A percentile compares a stretch with the other conserved stretches of the same genome.
Evolutionary conservation across 2,113 vertebrate species (phyloP).

Genomic region (Ictalurus punctatus): DNA sequence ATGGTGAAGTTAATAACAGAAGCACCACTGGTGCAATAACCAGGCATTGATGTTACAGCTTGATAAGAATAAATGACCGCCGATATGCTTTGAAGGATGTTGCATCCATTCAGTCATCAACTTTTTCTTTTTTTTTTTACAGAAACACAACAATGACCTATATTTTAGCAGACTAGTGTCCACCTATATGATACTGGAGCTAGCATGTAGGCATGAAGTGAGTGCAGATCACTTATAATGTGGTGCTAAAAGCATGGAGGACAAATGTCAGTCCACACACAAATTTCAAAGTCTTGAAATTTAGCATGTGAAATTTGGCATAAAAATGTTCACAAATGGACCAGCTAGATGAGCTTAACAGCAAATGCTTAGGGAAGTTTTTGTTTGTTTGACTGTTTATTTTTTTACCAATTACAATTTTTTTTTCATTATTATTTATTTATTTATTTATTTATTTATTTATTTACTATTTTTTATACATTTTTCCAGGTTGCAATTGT

Average conservation of each 20-base stretch:
- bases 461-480: neutral
- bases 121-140: constrained; percentile 6
- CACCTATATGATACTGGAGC: constrained; percentile 14
- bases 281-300: neutral
- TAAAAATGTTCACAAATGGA: neutral
- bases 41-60: constrained; percentile 55
- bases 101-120: constrained; percentile 28
- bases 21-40: constrained; percentile 63
- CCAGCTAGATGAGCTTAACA: neutral
- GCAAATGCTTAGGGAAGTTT: neutral
- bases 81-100: constrained; percentile 43
- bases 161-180: constrained; percentile 41
- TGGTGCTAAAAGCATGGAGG: constrained; percentile 17
- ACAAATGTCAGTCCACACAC: constrained; percentile 1
- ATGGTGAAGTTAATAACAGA: constrained; percentile 56
- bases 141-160: constrained; percentile 32
- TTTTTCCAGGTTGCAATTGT: neutral
- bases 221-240: neutral
- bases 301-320: neutral
- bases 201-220: constrained; percentile 13
- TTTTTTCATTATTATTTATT: neutral
- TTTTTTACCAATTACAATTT: neutral
- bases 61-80: constrained; percentile 45
- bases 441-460: neutral
- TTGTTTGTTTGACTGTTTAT: neutral